Base-by-base conservation (phyloP, 2,797 vertebrate species). In the Craterocephalus amniculus region DNA sequence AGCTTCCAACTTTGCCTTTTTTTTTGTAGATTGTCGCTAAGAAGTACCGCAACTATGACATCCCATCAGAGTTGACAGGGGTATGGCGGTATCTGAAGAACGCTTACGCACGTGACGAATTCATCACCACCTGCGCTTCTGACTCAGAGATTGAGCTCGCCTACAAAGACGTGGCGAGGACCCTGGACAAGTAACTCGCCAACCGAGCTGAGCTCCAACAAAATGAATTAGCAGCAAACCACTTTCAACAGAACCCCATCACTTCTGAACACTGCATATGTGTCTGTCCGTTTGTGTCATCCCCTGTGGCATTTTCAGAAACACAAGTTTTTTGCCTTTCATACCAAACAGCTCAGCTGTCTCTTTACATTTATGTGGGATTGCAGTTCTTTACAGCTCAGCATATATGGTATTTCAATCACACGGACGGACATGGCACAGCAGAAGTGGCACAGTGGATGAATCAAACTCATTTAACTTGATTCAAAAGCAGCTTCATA, bases 1-100 rank as follows among this genome's bases (percentile, higher is more conserved):
- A 3, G 20, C n/a, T 24, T 12, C 35, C 38, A n/a, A 0, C 20
- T 55, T 48, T 51, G 3, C 22, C 40, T 26, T 80, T 29, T 77
- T 26, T 76, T 34, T 67, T 45, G 14, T n/a, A 99, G 98, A 94
- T 98, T 1, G 97, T 99, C 1, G 92, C 95, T 54, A 99, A 97
- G 93, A 99, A 96, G 87, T 99, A 99, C 86, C 96, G 97, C 38
- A 96, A 96, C 92, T 99, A 96, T 0, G 95, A 98, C 80, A 95
- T 99, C 86, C 96, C 97, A 0, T 68, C 88, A 0, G 96, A 97
- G 73, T 95, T 99, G 96, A 90, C 84, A 0, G 96, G 96, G 1
- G 93, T 99, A 83, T 97, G 96, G 96, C 90, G 96, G 55, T 99
- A 99, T 74, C 93, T 99, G 90, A 96, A 96, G 80, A 97, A 94